phyloP scores from a whole-genome alignment of 2,888 invertebrate genomes.

The Phengaris alcon region DNA sequence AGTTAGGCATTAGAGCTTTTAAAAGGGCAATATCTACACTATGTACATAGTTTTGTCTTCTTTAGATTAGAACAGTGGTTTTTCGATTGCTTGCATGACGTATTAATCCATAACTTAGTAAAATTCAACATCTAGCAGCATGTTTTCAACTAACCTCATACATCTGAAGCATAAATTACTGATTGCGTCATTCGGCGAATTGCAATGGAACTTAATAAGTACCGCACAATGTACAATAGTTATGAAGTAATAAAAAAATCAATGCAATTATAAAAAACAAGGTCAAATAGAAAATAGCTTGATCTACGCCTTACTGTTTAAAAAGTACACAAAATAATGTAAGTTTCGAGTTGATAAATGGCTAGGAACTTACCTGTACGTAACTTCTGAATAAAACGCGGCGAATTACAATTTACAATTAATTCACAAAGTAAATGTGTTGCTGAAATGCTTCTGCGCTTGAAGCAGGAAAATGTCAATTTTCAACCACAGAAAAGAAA shows the following conservation, averaged over 20 bases:
- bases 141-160: background rate
- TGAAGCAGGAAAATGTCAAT: slow-evolving; percentile 6
- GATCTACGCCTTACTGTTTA: background rate
- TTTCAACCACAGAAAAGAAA: background rate
- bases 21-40: background rate
- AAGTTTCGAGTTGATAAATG: background rate
- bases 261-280: slow-evolving; percentile 24
- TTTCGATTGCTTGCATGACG: background rate
- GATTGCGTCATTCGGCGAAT: slow-evolving; percentile 16
- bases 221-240: slow-evolving; percentile 1
- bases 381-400: slow-evolving; percentile 7
- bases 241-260: slow-evolving; percentile 18
- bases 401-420: background rate
- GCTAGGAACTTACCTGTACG: background rate
- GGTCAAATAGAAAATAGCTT: slow-evolving; percentile 4
- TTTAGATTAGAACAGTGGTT: background rate
- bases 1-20: background rate
- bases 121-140: background rate
- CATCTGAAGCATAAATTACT: background rate
- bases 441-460: background rate
- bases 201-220: slow-evolving; percentile 6
- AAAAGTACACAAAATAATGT: background rate
- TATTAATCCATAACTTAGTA: background rate
- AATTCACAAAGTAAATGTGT: background rate
- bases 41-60: background rate